A percentile compares a stretch with the other conserved stretches of the same genome.
Evolutionary conservation across 2,888 invertebrate species (phyloP).

Genomic region (Parelbella ahira): DNA sequence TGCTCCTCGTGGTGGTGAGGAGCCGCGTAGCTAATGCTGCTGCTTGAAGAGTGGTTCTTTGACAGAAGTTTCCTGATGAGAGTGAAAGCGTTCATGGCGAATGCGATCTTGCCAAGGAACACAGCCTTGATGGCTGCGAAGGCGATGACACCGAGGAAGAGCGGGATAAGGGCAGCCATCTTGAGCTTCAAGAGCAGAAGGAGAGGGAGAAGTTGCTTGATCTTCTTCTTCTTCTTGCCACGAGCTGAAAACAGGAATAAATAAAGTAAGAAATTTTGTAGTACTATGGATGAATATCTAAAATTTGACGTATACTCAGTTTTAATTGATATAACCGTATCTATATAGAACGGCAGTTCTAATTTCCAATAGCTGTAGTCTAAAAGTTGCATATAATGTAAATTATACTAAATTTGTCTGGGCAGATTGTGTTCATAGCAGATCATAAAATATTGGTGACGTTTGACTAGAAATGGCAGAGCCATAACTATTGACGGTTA

Average conservation of each 20-base stretch:
- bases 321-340: no score
- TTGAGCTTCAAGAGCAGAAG: slow-evolving; percentile 89
- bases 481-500: no score
- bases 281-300: no score
- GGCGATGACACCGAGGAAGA: slow-evolving; percentile 87
- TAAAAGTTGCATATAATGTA: no score
- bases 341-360: no score
- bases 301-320: no score
- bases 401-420: no score
- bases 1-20: slow-evolving; percentile 82
- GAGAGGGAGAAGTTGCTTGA: slow-evolving; percentile 87
- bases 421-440: no score
- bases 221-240: slow-evolving; percentile 87
- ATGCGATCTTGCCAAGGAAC: slow-evolving; percentile 91
- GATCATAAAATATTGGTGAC: no score
- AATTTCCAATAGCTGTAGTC: no score
- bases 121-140: slow-evolving; percentile 91
- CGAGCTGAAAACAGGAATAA: slow-evolving; percentile 76
- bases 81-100: slow-evolving; percentile 86
- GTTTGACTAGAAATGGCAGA: no score
- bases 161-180: slow-evolving; percentile 86
- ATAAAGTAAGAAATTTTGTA: not conserved
- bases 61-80: slow-evolving; percentile 84
- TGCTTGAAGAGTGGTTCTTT: slow-evolving; percentile 63
- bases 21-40: slow-evolving; percentile 82